Conservation (phyloP, 1,140 invertebrate genomes). For the Campoletis sonorensis region DNA sequence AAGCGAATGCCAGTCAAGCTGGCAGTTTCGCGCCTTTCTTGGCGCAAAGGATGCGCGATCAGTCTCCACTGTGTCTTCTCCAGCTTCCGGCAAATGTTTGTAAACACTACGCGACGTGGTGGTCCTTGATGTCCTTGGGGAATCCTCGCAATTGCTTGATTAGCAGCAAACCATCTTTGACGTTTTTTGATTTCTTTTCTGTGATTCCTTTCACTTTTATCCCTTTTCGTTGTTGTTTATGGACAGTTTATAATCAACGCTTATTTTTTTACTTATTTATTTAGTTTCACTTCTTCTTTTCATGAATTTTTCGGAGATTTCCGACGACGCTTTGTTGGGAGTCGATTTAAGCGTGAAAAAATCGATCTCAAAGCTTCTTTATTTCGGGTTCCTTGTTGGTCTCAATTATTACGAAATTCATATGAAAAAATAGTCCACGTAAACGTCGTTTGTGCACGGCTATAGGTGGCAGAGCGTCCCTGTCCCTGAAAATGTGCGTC, state of each 20-base stretch:
- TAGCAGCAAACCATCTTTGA: background rate
- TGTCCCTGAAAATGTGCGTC: constrained; percentile 38
- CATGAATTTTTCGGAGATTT: too few relatives aligned
- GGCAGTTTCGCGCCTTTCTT: background rate
- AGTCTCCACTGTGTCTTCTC: background rate
- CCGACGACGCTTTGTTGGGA: too few relatives aligned
- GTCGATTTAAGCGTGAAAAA: background rate
- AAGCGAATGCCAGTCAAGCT: background rate
- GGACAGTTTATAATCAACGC: background rate
- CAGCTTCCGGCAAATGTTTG: constrained; percentile 30
- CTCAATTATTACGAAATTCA: background rate
- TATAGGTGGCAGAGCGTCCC: constrained; percentile 46
- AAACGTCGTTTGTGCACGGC: constrained; percentile 20
- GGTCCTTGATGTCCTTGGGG: background rate
- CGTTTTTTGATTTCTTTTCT: background rate
- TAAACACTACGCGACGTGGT: constrained; percentile 8
- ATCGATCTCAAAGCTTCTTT: background rate
- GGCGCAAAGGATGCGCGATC: background rate
- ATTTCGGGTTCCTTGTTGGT: background rate
- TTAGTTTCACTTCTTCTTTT: background rate
- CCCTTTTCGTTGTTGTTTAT: too few relatives aligned
- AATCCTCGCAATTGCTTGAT: too few relatives aligned
- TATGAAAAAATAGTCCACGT: constrained; percentile 19
- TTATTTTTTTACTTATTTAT: background rate
- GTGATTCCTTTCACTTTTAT: background rate